phyloP scores from a whole-genome alignment of 2,113 vertebrate genomes.

The Miniopterus natalensis region DNA sequence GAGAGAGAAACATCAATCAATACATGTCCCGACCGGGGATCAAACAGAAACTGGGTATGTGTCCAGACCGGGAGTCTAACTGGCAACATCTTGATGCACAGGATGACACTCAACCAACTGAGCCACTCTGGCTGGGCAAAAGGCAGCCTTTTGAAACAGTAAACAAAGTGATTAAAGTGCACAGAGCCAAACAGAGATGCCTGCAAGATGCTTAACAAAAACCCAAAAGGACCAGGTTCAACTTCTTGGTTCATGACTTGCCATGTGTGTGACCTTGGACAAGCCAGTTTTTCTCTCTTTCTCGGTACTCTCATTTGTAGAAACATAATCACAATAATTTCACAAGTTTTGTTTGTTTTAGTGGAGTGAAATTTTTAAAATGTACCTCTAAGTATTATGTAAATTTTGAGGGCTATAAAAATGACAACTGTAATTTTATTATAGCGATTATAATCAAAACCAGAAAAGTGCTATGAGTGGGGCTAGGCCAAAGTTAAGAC shows the following conservation, averaged over 20 bases:
- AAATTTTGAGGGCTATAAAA: constrained; percentile 49
- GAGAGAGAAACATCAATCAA: neutral
- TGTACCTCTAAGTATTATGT: neutral
- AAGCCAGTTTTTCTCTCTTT: neutral
- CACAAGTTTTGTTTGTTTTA: neutral
- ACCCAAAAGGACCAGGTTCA: neutral
- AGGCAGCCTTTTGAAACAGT: neutral
- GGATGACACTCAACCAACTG: neutral
- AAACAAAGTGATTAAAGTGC: neutral
- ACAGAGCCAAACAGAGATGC: neutral
- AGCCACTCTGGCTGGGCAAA: neutral
- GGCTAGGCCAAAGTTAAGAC: neutral
- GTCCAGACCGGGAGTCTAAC: too few species aligned
- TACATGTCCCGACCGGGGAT: too few species aligned
- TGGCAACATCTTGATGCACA: neutral
- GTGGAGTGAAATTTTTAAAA: neutral
- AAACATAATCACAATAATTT: neutral
- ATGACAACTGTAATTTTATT: constrained; percentile 10
- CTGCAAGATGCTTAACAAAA: neutral
- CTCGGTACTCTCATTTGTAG: neutral
- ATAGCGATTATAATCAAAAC: constrained; percentile 4
- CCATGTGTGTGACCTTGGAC: neutral
- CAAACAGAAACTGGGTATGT: too few species aligned
- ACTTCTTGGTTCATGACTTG: neutral
- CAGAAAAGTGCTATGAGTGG: neutral